Percentiles rank a stretch among this genome's conserved stretches.
Evolutionary conservation across 2,797 vertebrate genomes (phyloP).

Genomic region (Prunella strophiata): DNA sequence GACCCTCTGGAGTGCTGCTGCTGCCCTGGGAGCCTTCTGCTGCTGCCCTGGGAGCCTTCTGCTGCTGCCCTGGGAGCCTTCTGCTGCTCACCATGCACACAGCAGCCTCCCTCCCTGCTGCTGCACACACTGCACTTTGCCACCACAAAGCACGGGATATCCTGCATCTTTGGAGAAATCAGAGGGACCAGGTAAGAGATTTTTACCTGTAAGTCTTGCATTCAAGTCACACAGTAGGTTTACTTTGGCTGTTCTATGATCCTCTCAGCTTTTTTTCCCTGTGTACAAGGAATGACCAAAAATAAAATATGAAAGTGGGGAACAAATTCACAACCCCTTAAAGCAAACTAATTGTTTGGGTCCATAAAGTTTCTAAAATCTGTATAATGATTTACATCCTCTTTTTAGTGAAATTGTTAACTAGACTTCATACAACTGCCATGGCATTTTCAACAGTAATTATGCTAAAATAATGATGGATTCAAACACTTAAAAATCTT

Average conservation of each 20-base stretch:
- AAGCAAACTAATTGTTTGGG: background rate
- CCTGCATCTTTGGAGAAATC: background rate
- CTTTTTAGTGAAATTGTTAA: background rate
- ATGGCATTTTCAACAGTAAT: background rate
- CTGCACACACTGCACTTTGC: background rate
- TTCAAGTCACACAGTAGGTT: background rate
- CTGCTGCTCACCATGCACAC: background rate
- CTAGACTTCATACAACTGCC: background rate
- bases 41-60: background rate
- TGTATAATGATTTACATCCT: background rate
- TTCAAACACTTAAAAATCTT: background rate
- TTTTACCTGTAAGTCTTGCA: background rate
- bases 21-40: background rate
- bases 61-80: background rate
- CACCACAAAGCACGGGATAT: background rate
- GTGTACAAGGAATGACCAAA: background rate
- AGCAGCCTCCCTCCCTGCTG: background rate
- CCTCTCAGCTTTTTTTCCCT: background rate
- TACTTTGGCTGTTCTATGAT: background rate
- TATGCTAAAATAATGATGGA: background rate
- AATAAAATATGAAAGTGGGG: background rate
- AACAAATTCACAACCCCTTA: background rate
- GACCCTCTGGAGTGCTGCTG: background rate
- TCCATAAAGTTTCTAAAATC: background rate
- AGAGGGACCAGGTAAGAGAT: background rate